These are phyloP conservation scores for Sebastiscus tertius DNA, from an alignment of 2,797 vertebrate species.

Conservation along the genomic window DNA sequence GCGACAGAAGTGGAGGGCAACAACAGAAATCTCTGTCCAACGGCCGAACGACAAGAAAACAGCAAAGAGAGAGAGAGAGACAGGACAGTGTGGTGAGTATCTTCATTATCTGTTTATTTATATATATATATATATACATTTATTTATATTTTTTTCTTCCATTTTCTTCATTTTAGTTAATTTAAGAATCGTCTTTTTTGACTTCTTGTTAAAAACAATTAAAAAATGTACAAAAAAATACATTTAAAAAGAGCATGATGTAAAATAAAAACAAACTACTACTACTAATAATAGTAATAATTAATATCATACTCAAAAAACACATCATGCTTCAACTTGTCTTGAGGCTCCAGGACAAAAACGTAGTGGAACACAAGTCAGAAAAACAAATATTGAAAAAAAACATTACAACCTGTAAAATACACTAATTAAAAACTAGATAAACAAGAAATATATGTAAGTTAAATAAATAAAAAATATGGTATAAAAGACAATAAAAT, in stretches of 20 bases:
- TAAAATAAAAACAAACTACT: not conserved
- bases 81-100: conserved; percentile 36
- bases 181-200: not conserved
- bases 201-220: not conserved
- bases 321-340: not conserved
- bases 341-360: too few relatives aligned
- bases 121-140: too few relatives aligned
- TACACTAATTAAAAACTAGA: not conserved
- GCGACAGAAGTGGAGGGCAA: conserved; percentile 14
- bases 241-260: not conserved
- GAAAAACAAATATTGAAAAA: not conserved
- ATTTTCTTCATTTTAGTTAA: not conserved
- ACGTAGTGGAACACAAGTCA: too few relatives aligned
- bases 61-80: not conserved
- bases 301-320: not conserved
- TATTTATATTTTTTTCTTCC: fast-evolving
- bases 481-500: too few relatives aligned
- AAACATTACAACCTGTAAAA: not conserved
- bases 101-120: not conserved
- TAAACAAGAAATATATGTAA: too few relatives aligned
- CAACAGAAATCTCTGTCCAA: not conserved
- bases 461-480: too few relatives aligned
- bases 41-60: not conserved
- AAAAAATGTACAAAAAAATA: not conserved
- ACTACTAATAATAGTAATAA: not conserved